phyloP scores from a whole-genome alignment of 2,888 invertebrate genomes.

The Macrosiphum euphorbiae region DNA sequence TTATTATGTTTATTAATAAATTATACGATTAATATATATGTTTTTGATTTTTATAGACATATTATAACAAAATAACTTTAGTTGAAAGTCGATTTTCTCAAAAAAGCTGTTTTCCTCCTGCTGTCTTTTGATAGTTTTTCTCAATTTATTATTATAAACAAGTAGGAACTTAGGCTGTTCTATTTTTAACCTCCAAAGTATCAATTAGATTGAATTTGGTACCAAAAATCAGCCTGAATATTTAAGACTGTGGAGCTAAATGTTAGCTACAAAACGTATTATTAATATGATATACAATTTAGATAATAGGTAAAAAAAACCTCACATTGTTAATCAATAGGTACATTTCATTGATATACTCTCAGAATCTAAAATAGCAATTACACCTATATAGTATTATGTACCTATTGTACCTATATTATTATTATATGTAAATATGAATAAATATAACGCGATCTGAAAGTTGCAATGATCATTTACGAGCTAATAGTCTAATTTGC shows the following conservation, averaged over 20 bases:
- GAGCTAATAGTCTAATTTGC: background rate
- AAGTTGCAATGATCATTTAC: background rate
- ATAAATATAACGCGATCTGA: background rate
- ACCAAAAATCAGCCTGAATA: background rate
- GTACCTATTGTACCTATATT: background rate
- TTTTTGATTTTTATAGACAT: background rate
- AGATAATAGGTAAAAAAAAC: background rate
- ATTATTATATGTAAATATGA: background rate
- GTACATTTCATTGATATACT: background rate
- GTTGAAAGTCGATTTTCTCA: background rate
- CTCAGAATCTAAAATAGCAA: background rate
- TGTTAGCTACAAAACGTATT: background rate
- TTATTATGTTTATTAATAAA: background rate
- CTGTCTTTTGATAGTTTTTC: background rate
- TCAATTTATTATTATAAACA: background rate
- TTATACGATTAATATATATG: background rate
- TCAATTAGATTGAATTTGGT: background rate
- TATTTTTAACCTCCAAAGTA: background rate
- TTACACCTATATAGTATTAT: background rate
- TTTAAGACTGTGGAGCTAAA: background rate
- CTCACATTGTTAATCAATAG: background rate
- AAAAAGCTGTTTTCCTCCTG: background rate
- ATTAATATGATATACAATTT: background rate
- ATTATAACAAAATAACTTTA: background rate
- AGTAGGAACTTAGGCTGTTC: background rate